These are phyloP conservation scores for Mythimna ferrago DNA, from an alignment of 2,888 invertebrate genomes.

Conservation along the genomic window DNA sequence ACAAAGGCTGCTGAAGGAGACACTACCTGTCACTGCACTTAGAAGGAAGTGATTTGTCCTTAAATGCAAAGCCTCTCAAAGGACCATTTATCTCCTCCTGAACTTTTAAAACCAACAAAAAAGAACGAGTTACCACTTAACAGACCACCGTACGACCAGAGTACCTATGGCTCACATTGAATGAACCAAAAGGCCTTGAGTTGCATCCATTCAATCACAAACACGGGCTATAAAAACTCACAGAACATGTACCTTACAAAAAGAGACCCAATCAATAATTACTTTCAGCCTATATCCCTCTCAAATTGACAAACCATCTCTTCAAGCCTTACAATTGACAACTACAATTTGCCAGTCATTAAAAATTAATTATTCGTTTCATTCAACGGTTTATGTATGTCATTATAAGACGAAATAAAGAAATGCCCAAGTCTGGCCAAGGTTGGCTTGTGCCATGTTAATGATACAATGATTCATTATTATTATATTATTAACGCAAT, in stretches of 20 bases:
- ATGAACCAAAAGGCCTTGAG: conserved; percentile 28
- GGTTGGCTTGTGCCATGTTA: conserved; percentile 48
- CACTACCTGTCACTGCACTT: too few species aligned
- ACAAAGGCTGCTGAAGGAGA: too few species aligned
- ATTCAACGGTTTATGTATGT: conserved; percentile 46
- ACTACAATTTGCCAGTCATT: conserved; percentile 58
- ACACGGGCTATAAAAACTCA: conserved; percentile 25
- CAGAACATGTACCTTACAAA: conserved; percentile 31
- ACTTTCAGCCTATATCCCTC: conserved; percentile 18
- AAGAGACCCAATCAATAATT: conserved; percentile 47
- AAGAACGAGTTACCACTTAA: neutral
- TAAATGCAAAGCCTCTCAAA: neutral
- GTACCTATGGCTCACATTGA: neutral
- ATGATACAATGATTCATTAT: conserved; percentile 54
- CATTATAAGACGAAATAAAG: conserved; percentile 58
- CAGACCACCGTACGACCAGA: neutral
- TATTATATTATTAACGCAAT: conserved; percentile 37
- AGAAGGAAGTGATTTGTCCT: too few species aligned
- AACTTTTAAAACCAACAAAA: neutral
- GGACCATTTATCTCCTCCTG: neutral
- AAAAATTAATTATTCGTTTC: conserved; percentile 52
- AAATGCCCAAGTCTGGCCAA: conserved; percentile 60
- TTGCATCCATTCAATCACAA: conserved; percentile 23
- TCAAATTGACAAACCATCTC: conserved; percentile 35
- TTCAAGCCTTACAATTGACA: conserved; percentile 21